Conservation (phyloP, 2,113 vertebrate genomes). For the Ochotona princeps region DNA sequence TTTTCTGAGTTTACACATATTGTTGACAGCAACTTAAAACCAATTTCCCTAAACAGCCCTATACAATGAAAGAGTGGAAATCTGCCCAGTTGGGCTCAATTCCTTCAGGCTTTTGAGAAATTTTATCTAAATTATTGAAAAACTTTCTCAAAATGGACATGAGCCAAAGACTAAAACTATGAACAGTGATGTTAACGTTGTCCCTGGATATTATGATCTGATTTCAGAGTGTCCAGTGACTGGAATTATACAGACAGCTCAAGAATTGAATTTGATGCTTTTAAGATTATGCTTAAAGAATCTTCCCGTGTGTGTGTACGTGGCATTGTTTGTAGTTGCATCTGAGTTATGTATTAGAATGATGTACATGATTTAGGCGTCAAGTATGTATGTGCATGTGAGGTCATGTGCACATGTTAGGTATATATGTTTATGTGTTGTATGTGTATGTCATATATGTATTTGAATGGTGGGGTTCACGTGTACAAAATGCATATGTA, state of each 20-base stretch:
- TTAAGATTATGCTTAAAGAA: not conserved
- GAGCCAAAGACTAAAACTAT: conserved; percentile 16
- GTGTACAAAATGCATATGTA: not conserved
- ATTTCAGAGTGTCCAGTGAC: not conserved
- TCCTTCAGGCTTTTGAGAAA: conserved; percentile 63
- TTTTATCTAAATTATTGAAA: conserved; percentile 49
- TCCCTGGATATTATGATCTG: not conserved
- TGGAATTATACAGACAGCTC: not conserved
- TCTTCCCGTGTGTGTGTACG: rapidly evolving
- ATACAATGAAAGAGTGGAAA: not conserved
- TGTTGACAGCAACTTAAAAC: conserved; percentile 72
- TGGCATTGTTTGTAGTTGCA: not conserved
- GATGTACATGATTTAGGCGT: no score
- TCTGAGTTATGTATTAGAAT: not conserved
- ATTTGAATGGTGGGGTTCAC: not conserved
- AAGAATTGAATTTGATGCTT: not conserved
- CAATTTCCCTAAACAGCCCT: conserved; percentile 60
- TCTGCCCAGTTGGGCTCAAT: conserved; percentile 41
- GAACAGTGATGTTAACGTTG: not conserved
- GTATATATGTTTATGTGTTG: not conserved
- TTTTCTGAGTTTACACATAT: conserved; percentile 69
- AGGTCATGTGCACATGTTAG: not conserved
- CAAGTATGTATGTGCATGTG: not conserved
- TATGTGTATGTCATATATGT: not conserved
- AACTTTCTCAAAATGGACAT: conserved; percentile 32